Evolutionary conservation across 30 jellyfish, hydroid and myxozoan species (phyloP).

Genomic region (Turritopsis rubra): DNA sequence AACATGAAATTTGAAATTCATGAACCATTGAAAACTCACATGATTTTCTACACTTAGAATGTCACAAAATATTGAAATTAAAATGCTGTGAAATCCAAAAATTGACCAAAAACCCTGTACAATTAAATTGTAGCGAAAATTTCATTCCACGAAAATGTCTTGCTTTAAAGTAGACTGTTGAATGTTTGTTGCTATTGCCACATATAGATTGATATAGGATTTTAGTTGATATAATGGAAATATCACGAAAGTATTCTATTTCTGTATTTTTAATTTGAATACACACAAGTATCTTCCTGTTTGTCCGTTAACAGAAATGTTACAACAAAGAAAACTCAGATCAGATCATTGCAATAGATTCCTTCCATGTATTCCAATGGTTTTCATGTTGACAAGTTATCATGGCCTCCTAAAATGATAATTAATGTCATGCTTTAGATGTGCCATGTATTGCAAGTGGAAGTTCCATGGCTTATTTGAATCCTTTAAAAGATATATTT

Average conservation of each 20-base stretch:
- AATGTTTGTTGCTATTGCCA: too few species aligned
- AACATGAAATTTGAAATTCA: background rate
- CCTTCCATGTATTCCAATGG: background rate
- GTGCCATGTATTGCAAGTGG: slow-evolving; percentile 53
- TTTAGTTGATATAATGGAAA: too few species aligned
- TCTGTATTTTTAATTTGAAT: too few species aligned
- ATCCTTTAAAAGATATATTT: slow-evolving; percentile 49
- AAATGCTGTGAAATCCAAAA: background rate
- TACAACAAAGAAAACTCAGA: background rate
- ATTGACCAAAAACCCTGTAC: background rate
- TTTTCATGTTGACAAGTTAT: background rate
- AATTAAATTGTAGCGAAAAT: too few species aligned
- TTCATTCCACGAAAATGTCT: too few species aligned
- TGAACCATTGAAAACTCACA: background rate
- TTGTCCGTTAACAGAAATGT: too few species aligned
- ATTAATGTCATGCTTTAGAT: slow-evolving; percentile 29
- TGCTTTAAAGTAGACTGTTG: too few species aligned
- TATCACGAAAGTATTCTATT: too few species aligned
- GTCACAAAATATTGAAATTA: background rate
- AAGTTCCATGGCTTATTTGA: slow-evolving; percentile 19
- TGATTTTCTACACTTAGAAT: too few species aligned
- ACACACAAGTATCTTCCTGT: too few species aligned
- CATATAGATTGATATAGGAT: too few species aligned
- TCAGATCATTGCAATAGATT: background rate
- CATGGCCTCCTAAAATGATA: background rate